Conservation (phyloP, 2,888 invertebrate genomes). For the Pristionchus fissidentatus region DNA sequence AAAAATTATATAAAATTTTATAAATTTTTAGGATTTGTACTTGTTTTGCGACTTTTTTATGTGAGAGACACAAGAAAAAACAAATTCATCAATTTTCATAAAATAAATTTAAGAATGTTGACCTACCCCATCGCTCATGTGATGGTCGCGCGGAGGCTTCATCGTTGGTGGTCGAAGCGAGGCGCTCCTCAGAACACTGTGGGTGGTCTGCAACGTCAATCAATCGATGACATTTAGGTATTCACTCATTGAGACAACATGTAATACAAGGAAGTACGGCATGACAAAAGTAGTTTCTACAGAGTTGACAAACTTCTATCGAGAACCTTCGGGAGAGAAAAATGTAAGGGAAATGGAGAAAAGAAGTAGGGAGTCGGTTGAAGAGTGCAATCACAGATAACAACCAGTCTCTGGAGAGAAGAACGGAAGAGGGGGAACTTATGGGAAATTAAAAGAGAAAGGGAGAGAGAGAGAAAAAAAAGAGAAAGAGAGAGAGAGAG, state of each 20-base stretch:
- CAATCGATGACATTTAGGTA: too few species aligned
- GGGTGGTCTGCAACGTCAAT: not conserved
- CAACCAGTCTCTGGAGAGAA: too few species aligned
- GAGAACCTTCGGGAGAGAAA: not conserved
- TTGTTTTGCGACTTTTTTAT: not conserved
- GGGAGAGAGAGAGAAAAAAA: not conserved
- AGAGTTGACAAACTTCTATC: too few species aligned
- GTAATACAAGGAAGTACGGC: not conserved
- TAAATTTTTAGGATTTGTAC: too few species aligned
- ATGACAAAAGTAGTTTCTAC: not conserved
- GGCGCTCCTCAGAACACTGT: not conserved
- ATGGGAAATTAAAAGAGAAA: not conserved
- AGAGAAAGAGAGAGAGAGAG: not conserved
- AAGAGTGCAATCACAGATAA: slow-evolving; percentile 39
- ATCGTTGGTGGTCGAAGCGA: not conserved
- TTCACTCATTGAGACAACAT: too few species aligned
- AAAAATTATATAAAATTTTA: too few species aligned
- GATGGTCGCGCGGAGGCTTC: slow-evolving; percentile 25
- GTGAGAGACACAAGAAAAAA: not conserved
- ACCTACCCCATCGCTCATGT: not conserved
- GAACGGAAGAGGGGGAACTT: not conserved
- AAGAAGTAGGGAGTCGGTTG: too few species aligned
- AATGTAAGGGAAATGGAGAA: too few species aligned
- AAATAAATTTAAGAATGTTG: not conserved
- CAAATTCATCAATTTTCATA: not conserved